phyloP scores from a whole-genome alignment of 2,113 vertebrate genomes.

The Brachypodius melanocephalos region DNA sequence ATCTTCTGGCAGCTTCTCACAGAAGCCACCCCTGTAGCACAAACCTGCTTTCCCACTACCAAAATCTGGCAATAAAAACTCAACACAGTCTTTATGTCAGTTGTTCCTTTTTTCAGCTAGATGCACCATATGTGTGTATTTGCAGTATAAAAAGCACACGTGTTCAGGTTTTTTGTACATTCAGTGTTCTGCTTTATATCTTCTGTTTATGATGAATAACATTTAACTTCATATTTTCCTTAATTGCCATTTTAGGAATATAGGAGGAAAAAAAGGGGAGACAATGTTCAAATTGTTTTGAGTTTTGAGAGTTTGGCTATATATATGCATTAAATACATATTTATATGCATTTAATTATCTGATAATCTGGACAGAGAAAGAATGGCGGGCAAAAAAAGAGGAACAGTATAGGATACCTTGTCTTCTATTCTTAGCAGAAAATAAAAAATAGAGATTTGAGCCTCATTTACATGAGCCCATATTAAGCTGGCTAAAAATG shows the following conservation, averaged over 20 bases:
- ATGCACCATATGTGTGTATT: rapidly evolving
- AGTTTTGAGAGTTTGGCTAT: not conserved
- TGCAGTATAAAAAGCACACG: not conserved
- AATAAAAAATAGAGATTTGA: not conserved
- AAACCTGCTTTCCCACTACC: rapidly evolving
- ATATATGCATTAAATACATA: not conserved
- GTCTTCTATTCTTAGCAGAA: not conserved
- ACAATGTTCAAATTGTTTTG: not conserved
- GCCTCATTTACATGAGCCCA: not conserved
- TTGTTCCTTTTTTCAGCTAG: not conserved
- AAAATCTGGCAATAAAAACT: not conserved
- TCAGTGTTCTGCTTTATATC: not conserved
- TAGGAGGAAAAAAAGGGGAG: not conserved
- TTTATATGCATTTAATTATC: not conserved
- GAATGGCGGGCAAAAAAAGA: not conserved
- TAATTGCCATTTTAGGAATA: not conserved
- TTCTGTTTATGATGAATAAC: not conserved
- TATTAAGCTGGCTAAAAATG: not conserved
- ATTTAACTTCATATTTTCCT: not conserved
- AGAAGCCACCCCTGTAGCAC: not conserved
- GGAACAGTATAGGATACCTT: not conserved
- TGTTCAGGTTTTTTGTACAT: not conserved
- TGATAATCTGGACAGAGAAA: not conserved
- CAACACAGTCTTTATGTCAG: not conserved
- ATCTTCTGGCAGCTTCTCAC: not conserved